Evolutionary conservation across 2,113 vertebrate species (phyloP).

Genomic region (Channa argus): DNA sequence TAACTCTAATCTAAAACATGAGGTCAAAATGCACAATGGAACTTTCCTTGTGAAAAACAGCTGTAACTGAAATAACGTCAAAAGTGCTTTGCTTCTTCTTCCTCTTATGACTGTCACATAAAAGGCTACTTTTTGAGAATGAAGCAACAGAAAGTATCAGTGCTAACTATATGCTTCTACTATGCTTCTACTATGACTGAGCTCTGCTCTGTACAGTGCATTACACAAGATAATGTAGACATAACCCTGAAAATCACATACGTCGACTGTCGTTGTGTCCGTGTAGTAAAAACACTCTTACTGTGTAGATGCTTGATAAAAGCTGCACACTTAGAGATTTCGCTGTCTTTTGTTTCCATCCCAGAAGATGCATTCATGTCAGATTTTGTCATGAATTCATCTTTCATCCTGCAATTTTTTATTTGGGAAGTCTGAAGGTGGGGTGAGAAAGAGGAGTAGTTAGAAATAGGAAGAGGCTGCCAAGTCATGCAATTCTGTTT

Average conservation of each 20-base stretch:
- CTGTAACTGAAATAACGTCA: background rate
- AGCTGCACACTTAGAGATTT: background rate
- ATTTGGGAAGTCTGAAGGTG: slow-evolving; percentile 20
- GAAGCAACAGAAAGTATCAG: background rate
- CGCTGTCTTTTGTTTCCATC: slow-evolving; percentile 22
- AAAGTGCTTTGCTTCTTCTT: no score
- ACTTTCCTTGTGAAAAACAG: background rate
- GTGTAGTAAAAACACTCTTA: slow-evolving; percentile 9
- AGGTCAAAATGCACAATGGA: slow-evolving; percentile 8
- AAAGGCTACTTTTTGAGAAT: no score
- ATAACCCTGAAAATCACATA: slow-evolving; percentile 1
- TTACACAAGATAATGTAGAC: slow-evolving; percentile 24
- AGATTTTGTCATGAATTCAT: slow-evolving; percentile 23
- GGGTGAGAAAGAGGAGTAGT: slow-evolving; percentile 30
- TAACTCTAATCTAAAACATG: slow-evolving; percentile 9
- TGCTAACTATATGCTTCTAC: background rate
- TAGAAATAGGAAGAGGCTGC: slow-evolving; percentile 31
- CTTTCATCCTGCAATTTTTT: slow-evolving; percentile 41
- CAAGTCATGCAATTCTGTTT: slow-evolving; percentile 38
- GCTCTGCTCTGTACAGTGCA: slow-evolving; percentile 14
- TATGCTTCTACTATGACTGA: no score
- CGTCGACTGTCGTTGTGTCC: background rate
- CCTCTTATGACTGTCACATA: no score
- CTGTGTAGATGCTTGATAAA: slow-evolving; percentile 19
- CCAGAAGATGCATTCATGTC: slow-evolving; percentile 9